Percentiles rank a stretch among this genome's conserved stretches.
These are phyloP conservation scores for Aphelenchoides bicaudatus DNA, from an alignment of 2,888 invertebrate species.

Conservation along the genomic window DNA sequence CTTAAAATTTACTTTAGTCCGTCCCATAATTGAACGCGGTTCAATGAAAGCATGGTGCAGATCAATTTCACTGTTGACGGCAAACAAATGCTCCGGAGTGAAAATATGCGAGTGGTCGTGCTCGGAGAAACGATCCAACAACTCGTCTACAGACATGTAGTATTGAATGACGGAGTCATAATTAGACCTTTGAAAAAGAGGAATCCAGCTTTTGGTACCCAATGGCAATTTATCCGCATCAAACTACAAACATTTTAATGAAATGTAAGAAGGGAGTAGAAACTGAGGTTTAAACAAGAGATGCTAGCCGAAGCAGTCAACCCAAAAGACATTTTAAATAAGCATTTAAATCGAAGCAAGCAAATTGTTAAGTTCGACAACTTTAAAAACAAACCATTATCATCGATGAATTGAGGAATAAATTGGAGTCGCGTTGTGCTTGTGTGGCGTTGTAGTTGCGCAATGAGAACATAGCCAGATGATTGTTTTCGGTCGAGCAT, in stretches of 20 bases:
- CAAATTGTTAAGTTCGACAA: neutral
- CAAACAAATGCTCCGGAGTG: neutral
- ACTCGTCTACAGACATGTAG: neutral
- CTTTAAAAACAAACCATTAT: no score
- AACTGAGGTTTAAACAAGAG: no score
- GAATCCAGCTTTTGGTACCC: neutral
- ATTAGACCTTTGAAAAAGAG: neutral
- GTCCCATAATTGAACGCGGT: constrained; percentile 1
- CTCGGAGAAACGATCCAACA: constrained; percentile 9
- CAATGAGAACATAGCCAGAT: no score
- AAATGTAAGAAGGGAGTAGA: neutral
- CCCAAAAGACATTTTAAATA: neutral
- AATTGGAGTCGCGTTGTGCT: no score
- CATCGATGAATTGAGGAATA: no score
- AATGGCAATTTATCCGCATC: constrained; percentile 2
- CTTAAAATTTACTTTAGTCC: neutral
- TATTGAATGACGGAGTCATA: neutral
- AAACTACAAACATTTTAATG: neutral
- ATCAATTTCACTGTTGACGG: neutral
- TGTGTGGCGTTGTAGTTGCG: no score
- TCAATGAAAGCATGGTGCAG: neutral
- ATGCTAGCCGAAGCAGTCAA: no score
- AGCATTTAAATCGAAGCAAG: neutral
- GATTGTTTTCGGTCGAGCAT: no score
- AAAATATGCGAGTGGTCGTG: constrained; percentile 2